Evolutionary conservation across 2,113 vertebrate genomes (phyloP).

Genomic region (Hipposideros armiger): DNA sequence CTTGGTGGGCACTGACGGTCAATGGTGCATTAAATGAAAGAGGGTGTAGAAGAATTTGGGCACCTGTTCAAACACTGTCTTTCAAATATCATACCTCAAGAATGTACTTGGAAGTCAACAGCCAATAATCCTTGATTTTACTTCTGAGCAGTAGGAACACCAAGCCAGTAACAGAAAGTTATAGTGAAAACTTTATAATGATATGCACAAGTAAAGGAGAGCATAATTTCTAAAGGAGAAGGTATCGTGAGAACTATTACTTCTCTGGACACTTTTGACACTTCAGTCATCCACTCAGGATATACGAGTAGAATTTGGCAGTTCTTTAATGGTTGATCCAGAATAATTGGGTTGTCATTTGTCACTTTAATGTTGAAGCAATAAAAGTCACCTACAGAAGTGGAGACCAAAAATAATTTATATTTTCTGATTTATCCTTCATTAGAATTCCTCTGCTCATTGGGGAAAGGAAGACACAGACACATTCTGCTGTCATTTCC

Average conservation of each 20-base stretch:
- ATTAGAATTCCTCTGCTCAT: background rate
- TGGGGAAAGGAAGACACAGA: background rate
- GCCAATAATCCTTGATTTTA: background rate
- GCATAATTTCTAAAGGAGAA: background rate
- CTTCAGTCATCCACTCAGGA: background rate
- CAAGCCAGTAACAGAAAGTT: background rate
- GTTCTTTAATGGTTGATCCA: background rate
- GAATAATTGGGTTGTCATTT: background rate
- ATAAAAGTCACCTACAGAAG: background rate
- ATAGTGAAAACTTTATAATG: conserved; percentile 23
- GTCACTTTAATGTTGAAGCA: background rate
- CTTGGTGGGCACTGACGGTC: background rate
- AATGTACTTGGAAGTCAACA: background rate
- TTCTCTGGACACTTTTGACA: background rate
- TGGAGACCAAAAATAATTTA: background rate
- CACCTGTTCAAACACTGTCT: background rate
- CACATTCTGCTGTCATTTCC: background rate
- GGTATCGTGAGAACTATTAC: background rate
- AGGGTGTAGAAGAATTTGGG: background rate
- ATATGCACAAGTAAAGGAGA: background rate
- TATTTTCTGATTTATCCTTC: background rate
- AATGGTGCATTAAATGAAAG: background rate
- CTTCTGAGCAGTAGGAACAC: background rate
- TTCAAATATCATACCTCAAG: background rate
- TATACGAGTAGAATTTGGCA: background rate